Conservation (phyloP, 2,113 vertebrate genomes). For the Rhipidura dahli region DNA sequence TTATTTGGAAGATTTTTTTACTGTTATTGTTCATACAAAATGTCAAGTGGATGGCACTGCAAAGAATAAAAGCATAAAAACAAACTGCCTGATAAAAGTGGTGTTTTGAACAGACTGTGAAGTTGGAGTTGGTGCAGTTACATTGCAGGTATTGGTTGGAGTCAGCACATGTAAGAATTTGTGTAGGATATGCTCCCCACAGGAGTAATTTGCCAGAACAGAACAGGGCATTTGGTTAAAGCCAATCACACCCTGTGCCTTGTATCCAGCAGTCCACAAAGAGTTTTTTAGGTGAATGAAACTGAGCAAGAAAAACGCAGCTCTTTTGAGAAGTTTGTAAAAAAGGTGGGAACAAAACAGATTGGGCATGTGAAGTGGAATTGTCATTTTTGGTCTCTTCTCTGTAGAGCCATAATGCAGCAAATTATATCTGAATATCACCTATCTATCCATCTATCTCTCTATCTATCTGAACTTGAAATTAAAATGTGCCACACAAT, state of each 20-base stretch:
- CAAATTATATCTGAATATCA: background rate
- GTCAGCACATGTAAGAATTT: background rate
- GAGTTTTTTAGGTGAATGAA: background rate
- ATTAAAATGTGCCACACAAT: background rate
- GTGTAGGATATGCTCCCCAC: background rate
- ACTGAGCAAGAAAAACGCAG: background rate
- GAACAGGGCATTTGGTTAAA: background rate
- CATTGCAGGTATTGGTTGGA: background rate
- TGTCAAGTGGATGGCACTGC: background rate
- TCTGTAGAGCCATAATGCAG: background rate
- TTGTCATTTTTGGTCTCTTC: background rate
- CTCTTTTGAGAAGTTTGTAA: background rate
- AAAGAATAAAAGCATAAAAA: background rate
- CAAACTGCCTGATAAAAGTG: background rate
- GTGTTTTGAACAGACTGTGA: background rate
- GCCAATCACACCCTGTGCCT: background rate
- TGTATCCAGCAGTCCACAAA: background rate
- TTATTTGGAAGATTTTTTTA: background rate
- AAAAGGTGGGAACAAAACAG: background rate
- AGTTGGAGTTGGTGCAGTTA: background rate
- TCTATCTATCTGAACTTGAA: background rate
- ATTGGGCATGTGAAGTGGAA: background rate
- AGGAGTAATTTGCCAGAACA: background rate
- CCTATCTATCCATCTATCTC: too few relatives aligned
- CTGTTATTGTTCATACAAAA: background rate